Evolutionary conservation across 2,888 invertebrate species (phyloP).

Genomic region (Epirrita christyi): DNA sequence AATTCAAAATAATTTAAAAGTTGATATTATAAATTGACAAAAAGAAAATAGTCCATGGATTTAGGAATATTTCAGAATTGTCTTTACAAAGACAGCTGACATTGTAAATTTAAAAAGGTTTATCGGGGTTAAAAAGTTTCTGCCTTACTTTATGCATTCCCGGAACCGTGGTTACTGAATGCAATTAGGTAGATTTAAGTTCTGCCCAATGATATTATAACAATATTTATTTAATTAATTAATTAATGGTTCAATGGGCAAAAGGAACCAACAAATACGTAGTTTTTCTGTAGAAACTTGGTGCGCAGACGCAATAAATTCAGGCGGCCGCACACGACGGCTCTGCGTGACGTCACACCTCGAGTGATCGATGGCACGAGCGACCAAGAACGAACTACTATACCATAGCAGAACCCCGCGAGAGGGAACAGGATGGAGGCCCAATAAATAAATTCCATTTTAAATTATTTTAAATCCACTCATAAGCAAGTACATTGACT

Average conservation of each 20-base stretch:
- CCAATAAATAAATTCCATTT: constrained; percentile 75
- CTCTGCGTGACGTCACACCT: constrained; percentile 84
- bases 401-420: constrained; percentile 44
- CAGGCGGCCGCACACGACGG: constrained; percentile 83
- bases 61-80: not conserved
- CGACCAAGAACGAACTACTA: constrained; percentile 63
- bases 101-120: constrained; percentile 6
- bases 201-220: not conserved
- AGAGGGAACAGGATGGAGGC: constrained; percentile 60
- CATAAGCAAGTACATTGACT: constrained; percentile 79
- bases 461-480: constrained; percentile 81
- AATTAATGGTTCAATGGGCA: constrained; percentile 38
- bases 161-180: not conserved
- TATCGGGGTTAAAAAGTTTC: not conserved
- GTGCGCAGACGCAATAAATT: constrained; percentile 83
- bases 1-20: no score
- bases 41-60: not conserved
- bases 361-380: constrained; percentile 78
- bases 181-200: not conserved
- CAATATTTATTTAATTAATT: constrained; percentile 33
- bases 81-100: constrained; percentile 3
- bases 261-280: constrained; percentile 47
- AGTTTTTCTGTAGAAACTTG: constrained; percentile 67
- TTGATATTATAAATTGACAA: constrained; percentile 3
- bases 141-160: not conserved